Evolutionary conservation across 1,140 invertebrate species (phyloP), one percentile per base, ranked within the genome.

Genomic region (Sycophila sp.): DNA sequence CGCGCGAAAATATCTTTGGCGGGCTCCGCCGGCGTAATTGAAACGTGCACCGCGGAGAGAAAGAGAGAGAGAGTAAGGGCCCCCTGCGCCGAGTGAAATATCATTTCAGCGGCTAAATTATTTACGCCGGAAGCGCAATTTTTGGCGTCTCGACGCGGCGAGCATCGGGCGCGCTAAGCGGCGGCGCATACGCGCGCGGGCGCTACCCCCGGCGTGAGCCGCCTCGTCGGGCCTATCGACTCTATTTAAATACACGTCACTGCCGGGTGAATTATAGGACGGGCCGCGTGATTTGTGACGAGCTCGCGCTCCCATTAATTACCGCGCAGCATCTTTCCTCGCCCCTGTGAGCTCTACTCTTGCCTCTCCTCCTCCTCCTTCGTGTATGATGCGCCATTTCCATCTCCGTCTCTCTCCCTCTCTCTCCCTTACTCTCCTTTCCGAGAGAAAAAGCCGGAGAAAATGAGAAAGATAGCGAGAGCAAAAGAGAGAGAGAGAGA

Each of bases 231-330:
- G 63, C 63, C 47, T 77, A 80, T 80, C 80, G 78, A 73, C 76
- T 81, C 79, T 81, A 83, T 83, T 83, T 83, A 82, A 83, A 83
- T 81, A 79, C 77, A 77, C 78, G 81, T 81, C 81, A 77, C 76
- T 69, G 66, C 19, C 58, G 60, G 58, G 78, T 82, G 79, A 83
- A 74, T 83, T 83, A 83, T 83, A 81, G 75, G 78, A 81, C 78
- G 76, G 76, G 71, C 74, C 69, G 69, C 74, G 77, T 83, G 82
- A 83, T 83, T 83, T 83, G 82, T 79, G 82, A 83, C 77, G 81
- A 79, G 78, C 80, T 77, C 73, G 76, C 75, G 72, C 73, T 75
- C 64, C 78, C 80, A 83, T 83, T 83, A 83, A 83, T 83, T 83
- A 83, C 75, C 62, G 58, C 56, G 73, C 80, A 82, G 78, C 82